Base-by-base conservation (phyloP, 2,113 vertebrate genomes). In the Malurus melanocephalus region DNA sequence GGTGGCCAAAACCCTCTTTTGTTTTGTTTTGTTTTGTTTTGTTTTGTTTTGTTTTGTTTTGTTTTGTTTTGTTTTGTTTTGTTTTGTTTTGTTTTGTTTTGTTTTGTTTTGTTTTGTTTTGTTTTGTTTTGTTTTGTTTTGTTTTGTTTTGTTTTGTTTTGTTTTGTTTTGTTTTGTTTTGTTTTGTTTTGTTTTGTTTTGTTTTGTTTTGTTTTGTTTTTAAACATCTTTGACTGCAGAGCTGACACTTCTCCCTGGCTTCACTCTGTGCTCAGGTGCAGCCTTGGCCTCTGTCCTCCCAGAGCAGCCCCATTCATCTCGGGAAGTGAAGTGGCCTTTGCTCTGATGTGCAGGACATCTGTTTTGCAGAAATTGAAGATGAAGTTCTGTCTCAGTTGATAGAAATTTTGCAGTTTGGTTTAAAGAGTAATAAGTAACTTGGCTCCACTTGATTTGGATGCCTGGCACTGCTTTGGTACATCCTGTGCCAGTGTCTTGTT, bases 251-350 rank as follows among this genome's bases (percentile, higher is more conserved):
- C 20, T 9, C 42, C 32, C 2, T 9, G 1, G 32, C 0, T 35
- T n/a, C 6, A 1, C 26, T 42, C n/a, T 22, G 38, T 5, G 7
- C 17, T 43, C 4, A 9, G 23, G 21, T 2, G 16, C 53, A 46
- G 19, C 26, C 43, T 48, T 30, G 45, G 45, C 9, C 49, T 16
- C 30, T 0, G 0, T 14, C 9, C 40, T 38, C 33, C 33, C 59
- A 18, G 13, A 17, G 43, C 42, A 66, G 18, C 30, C n/a, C 48
- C 20, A 23, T 4, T 43, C 43, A 3, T 23, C 30, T 43, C 56
- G 22, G 24, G 18, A 14, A 18, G 4, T 6, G 45, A 14, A 18
- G 4, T 6, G 45, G 32, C 8, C 57, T 32, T 60, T 60, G 35
- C 74, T 66, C 57, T 40, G 53, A 19, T 0, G 0, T 7, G 30